phyloP scores from a whole-genome alignment of 2,797 vertebrate species.

The Periophthalmus magnuspinnatus region DNA sequence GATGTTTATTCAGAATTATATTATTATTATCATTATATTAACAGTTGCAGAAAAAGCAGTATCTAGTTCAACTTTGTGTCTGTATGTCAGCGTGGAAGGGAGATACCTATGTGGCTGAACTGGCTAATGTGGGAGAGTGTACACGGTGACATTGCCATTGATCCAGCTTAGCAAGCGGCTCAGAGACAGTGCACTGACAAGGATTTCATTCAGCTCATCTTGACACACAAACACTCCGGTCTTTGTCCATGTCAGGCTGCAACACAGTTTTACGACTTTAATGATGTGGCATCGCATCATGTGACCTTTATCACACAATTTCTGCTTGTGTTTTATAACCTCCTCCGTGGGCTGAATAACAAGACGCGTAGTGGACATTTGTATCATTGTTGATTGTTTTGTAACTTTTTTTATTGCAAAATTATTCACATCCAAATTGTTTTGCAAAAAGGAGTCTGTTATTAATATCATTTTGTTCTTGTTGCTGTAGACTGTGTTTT shows the following conservation, averaged over 20 bases:
- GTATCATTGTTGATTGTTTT: neutral
- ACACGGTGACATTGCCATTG: slow-evolving; percentile 69
- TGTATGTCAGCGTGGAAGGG: slow-evolving; percentile 28
- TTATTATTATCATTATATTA: too few relatives aligned
- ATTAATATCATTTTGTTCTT: too few relatives aligned
- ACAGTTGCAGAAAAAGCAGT: too few relatives aligned
- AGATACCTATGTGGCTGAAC: slow-evolving; percentile 55
- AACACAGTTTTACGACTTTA: slow-evolving; percentile 39
- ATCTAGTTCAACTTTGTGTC: too few relatives aligned
- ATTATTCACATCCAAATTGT: neutral
- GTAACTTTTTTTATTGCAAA: neutral
- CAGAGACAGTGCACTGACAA: slow-evolving; percentile 65
- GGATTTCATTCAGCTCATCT: slow-evolving; percentile 73
- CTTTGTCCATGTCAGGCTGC: slow-evolving; percentile 41
- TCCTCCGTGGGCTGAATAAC: neutral
- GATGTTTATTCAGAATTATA: neutral
- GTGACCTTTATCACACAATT: slow-evolving; percentile 12
- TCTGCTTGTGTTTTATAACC: slow-evolving; percentile 12
- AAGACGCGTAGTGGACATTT: neutral
- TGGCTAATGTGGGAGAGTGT: slow-evolving; percentile 35
- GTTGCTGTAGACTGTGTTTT: too few relatives aligned
- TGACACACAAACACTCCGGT: slow-evolving; percentile 64
- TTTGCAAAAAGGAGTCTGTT: too few relatives aligned
- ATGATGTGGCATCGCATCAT: slow-evolving; percentile 33
- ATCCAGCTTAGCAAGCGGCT: slow-evolving; percentile 75